Percentiles rank a stretch among this genome's conserved stretches.
Conservation (phyloP, 1,140 invertebrate genomes). For the Drosophila jambulina region DNA sequence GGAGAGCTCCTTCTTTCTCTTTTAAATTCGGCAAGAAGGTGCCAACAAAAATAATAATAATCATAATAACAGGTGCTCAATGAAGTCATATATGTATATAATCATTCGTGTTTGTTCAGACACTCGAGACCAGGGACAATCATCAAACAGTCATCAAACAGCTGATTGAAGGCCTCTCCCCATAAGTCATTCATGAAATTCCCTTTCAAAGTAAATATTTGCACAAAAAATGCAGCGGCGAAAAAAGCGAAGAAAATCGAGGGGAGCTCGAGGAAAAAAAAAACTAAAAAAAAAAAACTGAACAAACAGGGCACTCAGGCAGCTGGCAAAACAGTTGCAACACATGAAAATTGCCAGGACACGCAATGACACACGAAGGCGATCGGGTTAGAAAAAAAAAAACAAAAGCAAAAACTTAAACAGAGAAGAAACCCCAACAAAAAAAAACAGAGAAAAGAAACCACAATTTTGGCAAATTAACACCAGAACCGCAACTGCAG, state of each 20-base stretch:
- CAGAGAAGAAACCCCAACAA: neutral
- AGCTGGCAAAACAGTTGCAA: slow-evolving; percentile 71
- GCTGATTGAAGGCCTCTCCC: slow-evolving; percentile 60
- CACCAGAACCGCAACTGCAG: slow-evolving; percentile 60
- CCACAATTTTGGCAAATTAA: slow-evolving; percentile 79
- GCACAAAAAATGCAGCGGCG: slow-evolving; percentile 53
- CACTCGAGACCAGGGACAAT: slow-evolving; percentile 42
- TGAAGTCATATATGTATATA: slow-evolving; percentile 46
- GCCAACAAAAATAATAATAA: slow-evolving; percentile 43
- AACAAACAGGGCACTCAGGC: slow-evolving; percentile 47
- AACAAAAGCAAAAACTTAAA: neutral
- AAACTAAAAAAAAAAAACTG: too few species aligned
- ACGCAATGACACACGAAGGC: slow-evolving; percentile 69
- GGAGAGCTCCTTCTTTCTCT: slow-evolving; percentile 52
- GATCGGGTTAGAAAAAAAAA: slow-evolving; percentile 58
- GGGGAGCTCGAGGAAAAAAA: neutral
- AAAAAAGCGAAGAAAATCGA: slow-evolving; percentile 12
- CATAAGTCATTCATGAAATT: slow-evolving; percentile 67
- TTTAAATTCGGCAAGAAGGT: slow-evolving; percentile 51
- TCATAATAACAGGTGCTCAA: slow-evolving; percentile 53
- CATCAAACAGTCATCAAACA: slow-evolving; percentile 56
- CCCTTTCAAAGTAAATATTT: slow-evolving; percentile 65
- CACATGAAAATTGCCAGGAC: slow-evolving; percentile 73
- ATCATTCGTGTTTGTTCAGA: slow-evolving; percentile 38
- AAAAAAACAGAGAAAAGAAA: slow-evolving; percentile 41